Evolutionary conservation across 2,113 vertebrate species (phyloP).

Genomic region (Plecotus auritus): DNA sequence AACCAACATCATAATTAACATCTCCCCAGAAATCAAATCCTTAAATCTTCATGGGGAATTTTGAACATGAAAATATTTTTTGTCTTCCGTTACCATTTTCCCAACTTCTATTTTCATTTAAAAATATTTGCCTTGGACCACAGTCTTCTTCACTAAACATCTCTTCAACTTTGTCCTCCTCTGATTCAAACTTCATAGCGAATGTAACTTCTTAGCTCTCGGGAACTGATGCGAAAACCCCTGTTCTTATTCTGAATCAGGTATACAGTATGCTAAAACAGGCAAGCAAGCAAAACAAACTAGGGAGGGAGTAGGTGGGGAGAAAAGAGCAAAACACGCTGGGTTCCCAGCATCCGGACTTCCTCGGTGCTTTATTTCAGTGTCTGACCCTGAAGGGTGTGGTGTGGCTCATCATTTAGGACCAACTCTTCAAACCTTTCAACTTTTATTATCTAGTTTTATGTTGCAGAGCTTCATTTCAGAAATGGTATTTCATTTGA

Average conservation of each 20-base stretch:
- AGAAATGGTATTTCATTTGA: slow-evolving; percentile 49
- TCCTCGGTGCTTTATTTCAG: background rate
- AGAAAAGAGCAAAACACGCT: background rate
- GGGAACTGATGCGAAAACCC: background rate
- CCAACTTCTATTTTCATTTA: accelerated
- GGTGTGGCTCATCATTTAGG: background rate
- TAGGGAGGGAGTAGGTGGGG: background rate
- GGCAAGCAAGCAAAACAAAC: slow-evolving; percentile 24
- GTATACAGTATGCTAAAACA: slow-evolving; percentile 39
- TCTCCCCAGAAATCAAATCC: slow-evolving; percentile 12
- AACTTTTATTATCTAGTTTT: background rate
- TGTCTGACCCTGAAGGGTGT: background rate
- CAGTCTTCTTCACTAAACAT: background rate
- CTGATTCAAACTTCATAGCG: background rate
- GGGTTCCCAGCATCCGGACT: background rate
- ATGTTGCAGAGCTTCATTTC: slow-evolving; percentile 41
- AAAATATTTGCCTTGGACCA: background rate
- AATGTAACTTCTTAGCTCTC: background rate
- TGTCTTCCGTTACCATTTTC: slow-evolving; percentile 4
- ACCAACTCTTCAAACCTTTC: background rate
- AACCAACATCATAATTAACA: background rate
- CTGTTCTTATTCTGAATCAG: slow-evolving; percentile 24
- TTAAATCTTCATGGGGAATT: background rate
- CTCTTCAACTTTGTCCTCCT: background rate
- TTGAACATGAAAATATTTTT: background rate